These are phyloP conservation scores for Drosophila birchii DNA, from an alignment of 2,888 invertebrate species.

Conservation along the genomic window DNA sequence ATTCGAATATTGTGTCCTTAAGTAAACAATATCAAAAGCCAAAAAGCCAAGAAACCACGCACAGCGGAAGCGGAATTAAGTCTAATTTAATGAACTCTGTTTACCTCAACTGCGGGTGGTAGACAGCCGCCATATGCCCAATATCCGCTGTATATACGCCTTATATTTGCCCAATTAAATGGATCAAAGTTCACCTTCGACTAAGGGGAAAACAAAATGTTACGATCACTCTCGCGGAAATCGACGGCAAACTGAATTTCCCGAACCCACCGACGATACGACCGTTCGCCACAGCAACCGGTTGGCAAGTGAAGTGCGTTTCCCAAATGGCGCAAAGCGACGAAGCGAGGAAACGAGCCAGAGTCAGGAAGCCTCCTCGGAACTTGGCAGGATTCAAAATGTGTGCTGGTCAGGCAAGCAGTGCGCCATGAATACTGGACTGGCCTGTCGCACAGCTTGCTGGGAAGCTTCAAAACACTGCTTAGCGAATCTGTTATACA, in stretches of 20 bases:
- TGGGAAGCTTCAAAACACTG: not conserved
- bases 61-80: conserved; percentile 26
- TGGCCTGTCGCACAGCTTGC: not conserved
- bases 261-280: conserved; percentile 1
- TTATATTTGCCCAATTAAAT: not conserved
- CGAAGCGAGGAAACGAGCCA: not conserved
- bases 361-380: not conserved
- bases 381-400: conserved; percentile 12
- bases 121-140: conserved; percentile 25
- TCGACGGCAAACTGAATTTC: not conserved
- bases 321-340: not conserved
- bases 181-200: conserved; percentile 6
- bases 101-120: conserved; percentile 29
- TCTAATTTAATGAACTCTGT: conserved; percentile 32
- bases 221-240: conserved; percentile 6
- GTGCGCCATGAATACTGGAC: not conserved
- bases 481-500: conserved; percentile 1
- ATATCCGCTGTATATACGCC: not conserved
- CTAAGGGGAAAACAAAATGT: not conserved
- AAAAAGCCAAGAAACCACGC: not conserved
- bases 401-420: not conserved
- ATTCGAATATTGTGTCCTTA: conserved; percentile 11
- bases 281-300: conserved; percentile 42
- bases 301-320: conserved; percentile 44
- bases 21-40: conserved; percentile 10